Evolutionary conservation across 2,113 vertebrate species (phyloP).

Genomic region (Dendrocopos noguchii): DNA sequence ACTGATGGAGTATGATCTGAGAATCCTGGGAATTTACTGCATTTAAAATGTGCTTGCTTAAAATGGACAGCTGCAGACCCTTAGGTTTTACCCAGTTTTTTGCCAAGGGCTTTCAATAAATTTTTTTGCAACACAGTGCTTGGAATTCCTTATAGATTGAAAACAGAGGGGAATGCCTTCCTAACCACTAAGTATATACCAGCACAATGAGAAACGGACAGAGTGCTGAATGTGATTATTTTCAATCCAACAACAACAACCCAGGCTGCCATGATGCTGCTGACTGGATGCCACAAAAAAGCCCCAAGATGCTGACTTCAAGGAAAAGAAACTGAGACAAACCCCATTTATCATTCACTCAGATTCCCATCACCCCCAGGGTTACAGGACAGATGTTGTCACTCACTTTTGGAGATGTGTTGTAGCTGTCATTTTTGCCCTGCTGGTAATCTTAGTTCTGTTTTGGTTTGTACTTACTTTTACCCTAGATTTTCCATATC

Average conservation of each 20-base stretch:
- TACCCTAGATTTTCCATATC: background rate
- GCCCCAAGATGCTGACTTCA: slow-evolving; percentile 44
- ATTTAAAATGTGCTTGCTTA: background rate
- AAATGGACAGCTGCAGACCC: background rate
- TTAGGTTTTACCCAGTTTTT: background rate
- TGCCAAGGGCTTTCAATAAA: background rate
- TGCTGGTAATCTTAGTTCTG: background rate
- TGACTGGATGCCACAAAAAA: slow-evolving; percentile 13
- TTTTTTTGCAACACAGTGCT: slow-evolving; percentile 31
- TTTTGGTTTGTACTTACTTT: background rate
- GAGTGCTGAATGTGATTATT: background rate
- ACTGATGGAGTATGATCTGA: background rate
- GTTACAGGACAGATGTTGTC: background rate
- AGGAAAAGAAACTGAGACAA: slow-evolving; percentile 18
- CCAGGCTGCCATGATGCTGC: slow-evolving; percentile 17
- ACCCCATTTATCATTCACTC: slow-evolving; percentile 23
- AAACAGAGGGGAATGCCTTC: slow-evolving; percentile 22
- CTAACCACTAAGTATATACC: slow-evolving; percentile 54
- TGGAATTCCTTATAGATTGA: slow-evolving; percentile 18
- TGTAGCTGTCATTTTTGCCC: background rate
- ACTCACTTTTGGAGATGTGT: background rate
- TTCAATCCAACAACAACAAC: slow-evolving; percentile 49
- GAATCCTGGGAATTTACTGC: background rate
- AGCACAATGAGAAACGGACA: background rate
- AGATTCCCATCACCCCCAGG: slow-evolving; percentile 8